Conservation (phyloP, 2,888 invertebrate species). For the Limenitis camilla region DNA sequence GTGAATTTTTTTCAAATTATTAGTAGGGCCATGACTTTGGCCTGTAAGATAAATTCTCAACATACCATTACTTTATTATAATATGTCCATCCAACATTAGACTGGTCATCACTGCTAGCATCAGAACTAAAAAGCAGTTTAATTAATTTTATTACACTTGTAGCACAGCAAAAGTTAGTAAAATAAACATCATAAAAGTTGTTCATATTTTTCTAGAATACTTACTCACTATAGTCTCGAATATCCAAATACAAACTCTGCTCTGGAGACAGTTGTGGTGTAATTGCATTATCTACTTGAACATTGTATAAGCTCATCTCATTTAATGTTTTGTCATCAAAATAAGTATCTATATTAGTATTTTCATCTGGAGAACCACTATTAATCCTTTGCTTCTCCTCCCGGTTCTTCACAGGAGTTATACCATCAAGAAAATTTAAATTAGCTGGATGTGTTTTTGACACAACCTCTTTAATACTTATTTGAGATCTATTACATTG, state of each 20-base stretch:
- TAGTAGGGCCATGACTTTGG: no score
- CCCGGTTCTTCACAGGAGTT: slow-evolving; percentile 30
- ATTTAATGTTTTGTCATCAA: slow-evolving; percentile 60
- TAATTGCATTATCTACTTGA: slow-evolving; percentile 63
- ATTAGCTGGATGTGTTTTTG: slow-evolving; percentile 44
- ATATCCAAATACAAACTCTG: slow-evolving; percentile 64
- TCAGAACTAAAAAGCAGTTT: slow-evolving; percentile 56
- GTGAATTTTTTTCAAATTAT: neutral
- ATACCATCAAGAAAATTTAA: slow-evolving; percentile 66
- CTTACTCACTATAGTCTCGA: slow-evolving; percentile 67
- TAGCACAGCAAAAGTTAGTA: neutral
- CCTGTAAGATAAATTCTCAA: neutral
- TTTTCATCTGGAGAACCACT: slow-evolving; percentile 14
- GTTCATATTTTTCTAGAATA: slow-evolving; percentile 14
- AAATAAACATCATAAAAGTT: slow-evolving; percentile 2
- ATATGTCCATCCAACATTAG: slow-evolving; percentile 80
- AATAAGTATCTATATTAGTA: slow-evolving; percentile 27
- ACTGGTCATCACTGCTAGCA: slow-evolving; percentile 69
- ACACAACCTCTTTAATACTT: slow-evolving; percentile 55
- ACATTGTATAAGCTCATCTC: slow-evolving; percentile 65
- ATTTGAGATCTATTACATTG: slow-evolving; percentile 63
- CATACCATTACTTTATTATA: slow-evolving; percentile 81
- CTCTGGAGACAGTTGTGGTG: slow-evolving; percentile 63
- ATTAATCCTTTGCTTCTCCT: slow-evolving; percentile 13
- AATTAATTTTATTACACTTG: neutral